Conservation (phyloP, 2,888 invertebrate species). For the Macrophya annulata region DNA sequence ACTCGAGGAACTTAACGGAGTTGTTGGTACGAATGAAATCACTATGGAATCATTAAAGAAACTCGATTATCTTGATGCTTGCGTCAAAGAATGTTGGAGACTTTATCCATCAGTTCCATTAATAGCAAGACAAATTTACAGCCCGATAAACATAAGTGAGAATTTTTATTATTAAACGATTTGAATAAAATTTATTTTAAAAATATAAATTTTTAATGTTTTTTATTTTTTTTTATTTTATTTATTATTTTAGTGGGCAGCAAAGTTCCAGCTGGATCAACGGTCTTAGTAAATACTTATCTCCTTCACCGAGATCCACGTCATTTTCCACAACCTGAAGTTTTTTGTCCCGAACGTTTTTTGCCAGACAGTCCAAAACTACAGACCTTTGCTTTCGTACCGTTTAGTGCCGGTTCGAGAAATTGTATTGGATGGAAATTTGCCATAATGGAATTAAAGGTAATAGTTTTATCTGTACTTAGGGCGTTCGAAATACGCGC, state of each 20-base stretch:
- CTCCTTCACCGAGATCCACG: conserved; percentile 79
- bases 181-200: neutral
- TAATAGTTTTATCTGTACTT: conserved; percentile 77
- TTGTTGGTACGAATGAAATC: conserved; percentile 66
- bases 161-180: neutral
- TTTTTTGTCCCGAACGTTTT: conserved; percentile 82
- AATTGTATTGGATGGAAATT: conserved; percentile 78
- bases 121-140: conserved; percentile 74
- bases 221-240: conserved; percentile 17
- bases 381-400: conserved; percentile 78
- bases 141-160: conserved; percentile 73
- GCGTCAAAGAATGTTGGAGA: conserved; percentile 75
- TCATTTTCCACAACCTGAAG: conserved; percentile 80
- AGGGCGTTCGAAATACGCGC: conserved; percentile 78
- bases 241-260: conserved; percentile 71
- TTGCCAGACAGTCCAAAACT: conserved; percentile 75
- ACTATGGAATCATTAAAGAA: conserved; percentile 71
- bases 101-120: conserved; percentile 74
- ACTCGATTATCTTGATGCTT: conserved; percentile 74
- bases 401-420: conserved; percentile 80
- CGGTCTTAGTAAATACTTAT: conserved; percentile 75
- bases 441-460: conserved; percentile 77
- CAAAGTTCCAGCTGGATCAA: conserved; percentile 74
- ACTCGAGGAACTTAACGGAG: conserved; percentile 68
- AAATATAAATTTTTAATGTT: neutral